phyloP scores from a whole-genome alignment of 2,113 vertebrate genomes.

The Delphinus delphis region DNA sequence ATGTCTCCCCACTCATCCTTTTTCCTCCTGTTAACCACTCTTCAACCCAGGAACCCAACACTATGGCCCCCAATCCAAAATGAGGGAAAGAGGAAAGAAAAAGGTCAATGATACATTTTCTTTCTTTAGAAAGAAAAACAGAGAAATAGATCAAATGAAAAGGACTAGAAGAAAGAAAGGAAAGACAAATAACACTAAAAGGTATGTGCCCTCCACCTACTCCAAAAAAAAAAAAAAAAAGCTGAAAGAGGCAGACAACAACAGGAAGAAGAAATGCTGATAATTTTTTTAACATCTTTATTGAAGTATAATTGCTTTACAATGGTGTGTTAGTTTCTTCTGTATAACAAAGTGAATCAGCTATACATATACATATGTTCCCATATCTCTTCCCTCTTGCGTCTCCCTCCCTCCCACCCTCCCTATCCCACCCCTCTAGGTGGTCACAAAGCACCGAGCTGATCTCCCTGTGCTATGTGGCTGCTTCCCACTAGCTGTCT shows the following conservation, averaged over 20 bases:
- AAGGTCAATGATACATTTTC: neutral
- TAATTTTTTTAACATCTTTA: too few relatives aligned
- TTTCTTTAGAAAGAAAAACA: neutral
- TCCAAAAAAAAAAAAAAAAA: neutral
- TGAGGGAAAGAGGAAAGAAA: neutral
- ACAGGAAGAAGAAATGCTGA: neutral
- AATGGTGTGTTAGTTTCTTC: too few relatives aligned
- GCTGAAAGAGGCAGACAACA: neutral
- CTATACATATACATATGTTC: too few relatives aligned
- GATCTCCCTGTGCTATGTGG: too few relatives aligned
- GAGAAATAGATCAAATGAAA: neutral
- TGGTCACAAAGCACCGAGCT: too few relatives aligned
- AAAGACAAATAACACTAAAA: neutral
- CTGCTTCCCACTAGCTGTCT: too few relatives aligned
- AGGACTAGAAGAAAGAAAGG: neutral
- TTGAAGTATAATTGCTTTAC: too few relatives aligned
- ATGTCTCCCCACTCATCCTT: neutral
- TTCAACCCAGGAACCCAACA: neutral
- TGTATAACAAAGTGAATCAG: too few relatives aligned
- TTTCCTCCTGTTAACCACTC: neutral
- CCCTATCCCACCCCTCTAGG: too few relatives aligned
- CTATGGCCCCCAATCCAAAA: neutral
- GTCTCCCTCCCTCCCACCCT: too few relatives aligned
- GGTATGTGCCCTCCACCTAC: rapidly evolving
- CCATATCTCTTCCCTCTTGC: too few relatives aligned